These are phyloP conservation scores for Ivindomyrus marchei DNA, from an alignment of 2,113 vertebrate species.

Conservation along the genomic window DNA sequence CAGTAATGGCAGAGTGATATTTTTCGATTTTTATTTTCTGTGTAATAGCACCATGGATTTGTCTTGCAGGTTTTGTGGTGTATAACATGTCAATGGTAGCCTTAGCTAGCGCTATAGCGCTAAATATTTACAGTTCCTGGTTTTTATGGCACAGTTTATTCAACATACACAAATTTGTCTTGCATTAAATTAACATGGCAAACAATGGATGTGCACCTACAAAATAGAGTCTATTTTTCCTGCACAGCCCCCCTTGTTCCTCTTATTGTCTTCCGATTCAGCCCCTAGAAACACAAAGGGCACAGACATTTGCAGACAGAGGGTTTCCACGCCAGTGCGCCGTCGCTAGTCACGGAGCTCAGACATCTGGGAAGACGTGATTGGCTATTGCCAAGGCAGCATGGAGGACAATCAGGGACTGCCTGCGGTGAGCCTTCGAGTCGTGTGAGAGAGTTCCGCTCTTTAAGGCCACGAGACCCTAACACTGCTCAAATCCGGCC, in stretches of 20 bases:
- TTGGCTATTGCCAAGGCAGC: not conserved
- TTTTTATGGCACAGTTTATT: constrained; percentile 13
- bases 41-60: not conserved
- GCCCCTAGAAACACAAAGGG: not conserved
- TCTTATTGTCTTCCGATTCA: not conserved
- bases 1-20: not conserved
- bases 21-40: not conserved
- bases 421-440: not conserved
- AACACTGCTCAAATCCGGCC: constrained; percentile 92
- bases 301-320: not conserved
- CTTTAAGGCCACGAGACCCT: constrained; percentile 23
- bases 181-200: not conserved
- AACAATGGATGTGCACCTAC: not conserved
- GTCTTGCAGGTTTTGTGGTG: not conserved
- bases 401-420: not conserved
- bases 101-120: not conserved
- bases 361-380: constrained; percentile 12
- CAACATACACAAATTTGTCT: not conserved
- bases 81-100: not conserved
- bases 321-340: not conserved
- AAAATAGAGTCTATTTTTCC: not conserved
- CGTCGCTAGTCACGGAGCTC: not conserved
- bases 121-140: not conserved
- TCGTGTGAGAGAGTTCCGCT: not conserved
- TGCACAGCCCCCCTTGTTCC: not conserved